These are phyloP conservation scores for Thalassaphorura encarpata DNA, from an alignment of 1,140 invertebrate species.

Conservation along the genomic window DNA sequence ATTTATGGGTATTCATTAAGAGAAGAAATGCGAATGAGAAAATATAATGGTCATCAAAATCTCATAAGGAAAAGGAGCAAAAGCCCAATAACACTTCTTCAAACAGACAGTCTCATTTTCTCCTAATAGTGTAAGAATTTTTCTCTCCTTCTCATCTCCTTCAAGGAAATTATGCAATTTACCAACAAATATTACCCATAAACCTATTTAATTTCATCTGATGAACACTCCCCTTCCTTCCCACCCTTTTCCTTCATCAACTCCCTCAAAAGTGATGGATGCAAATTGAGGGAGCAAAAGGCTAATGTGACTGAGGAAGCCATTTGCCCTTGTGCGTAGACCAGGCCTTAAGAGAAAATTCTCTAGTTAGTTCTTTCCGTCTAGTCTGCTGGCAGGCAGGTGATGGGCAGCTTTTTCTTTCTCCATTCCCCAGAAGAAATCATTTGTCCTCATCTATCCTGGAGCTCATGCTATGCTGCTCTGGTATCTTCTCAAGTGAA, in stretches of 20 bases:
- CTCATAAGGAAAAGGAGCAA: slow-evolving; percentile 20
- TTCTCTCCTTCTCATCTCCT: slow-evolving; percentile 2
- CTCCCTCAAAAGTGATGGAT: slow-evolving; percentile 14
- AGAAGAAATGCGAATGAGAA: slow-evolving; percentile 17
- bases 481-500: no score
- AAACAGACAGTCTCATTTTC: slow-evolving; percentile 31
- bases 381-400: no score
- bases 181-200: slow-evolving; percentile 25
- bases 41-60: slow-evolving; percentile 30
- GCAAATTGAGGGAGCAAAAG: slow-evolving; percentile 14
- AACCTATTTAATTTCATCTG: slow-evolving; percentile 21
- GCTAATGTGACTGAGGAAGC: slow-evolving; percentile 9
- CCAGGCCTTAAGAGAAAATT: no score
- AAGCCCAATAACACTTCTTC: slow-evolving; percentile 30
- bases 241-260: slow-evolving; percentile 4
- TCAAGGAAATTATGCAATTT: slow-evolving; percentile 25
- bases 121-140: slow-evolving; percentile 16
- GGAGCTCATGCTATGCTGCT: no score
- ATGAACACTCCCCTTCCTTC: not conserved
- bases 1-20: slow-evolving; percentile 29
- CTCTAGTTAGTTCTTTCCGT: no score
- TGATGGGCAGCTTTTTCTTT: no score
- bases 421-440: no score
- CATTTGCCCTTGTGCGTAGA: no score
- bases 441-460: no score